Conservation (phyloP, 30 jellyfish, hydroid and myxozoan species). For the Hydra vulgaris region DNA sequence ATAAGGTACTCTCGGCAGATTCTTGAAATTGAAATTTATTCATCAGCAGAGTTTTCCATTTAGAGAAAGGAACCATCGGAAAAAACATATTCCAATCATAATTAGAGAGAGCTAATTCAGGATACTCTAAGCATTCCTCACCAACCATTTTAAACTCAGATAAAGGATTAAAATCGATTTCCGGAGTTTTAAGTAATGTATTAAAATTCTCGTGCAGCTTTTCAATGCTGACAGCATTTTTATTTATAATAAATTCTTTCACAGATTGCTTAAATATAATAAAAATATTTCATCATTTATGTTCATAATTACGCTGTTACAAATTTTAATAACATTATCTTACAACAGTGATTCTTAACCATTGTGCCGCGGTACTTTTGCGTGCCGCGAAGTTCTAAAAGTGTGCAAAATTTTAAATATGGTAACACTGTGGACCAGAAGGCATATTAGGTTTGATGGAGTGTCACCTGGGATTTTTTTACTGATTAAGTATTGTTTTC, state of each 20-base stretch:
- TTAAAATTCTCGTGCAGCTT: neutral
- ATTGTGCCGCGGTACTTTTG: too few species aligned
- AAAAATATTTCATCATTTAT: too few species aligned
- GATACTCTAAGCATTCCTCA: slow-evolving; percentile 3
- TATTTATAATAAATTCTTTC: neutral
- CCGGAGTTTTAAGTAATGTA: too few species aligned
- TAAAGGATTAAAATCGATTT: slow-evolving; percentile 9
- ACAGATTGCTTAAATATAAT: neutral
- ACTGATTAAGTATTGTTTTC: too few species aligned
- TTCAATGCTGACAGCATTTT: neutral
- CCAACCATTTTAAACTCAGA: neutral
- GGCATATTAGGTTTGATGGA: too few species aligned
- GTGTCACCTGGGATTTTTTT: too few species aligned
- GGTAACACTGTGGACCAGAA: too few species aligned
- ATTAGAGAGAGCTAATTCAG: slow-evolving; percentile 3
- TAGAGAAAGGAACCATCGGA: neutral
- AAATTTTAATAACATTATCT: too few species aligned
- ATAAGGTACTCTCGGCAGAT: neutral
- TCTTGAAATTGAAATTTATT: slow-evolving; percentile 26
- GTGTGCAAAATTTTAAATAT: too few species aligned
- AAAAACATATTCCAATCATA: slow-evolving; percentile 5
- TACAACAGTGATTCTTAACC: too few species aligned
- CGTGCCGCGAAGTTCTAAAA: too few species aligned
- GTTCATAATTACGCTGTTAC: too few species aligned
- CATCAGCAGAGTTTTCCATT: slow-evolving; percentile 11